Evolutionary conservation across 2,888 invertebrate genomes (phyloP).

Genomic region (Lissonota sp.): DNA sequence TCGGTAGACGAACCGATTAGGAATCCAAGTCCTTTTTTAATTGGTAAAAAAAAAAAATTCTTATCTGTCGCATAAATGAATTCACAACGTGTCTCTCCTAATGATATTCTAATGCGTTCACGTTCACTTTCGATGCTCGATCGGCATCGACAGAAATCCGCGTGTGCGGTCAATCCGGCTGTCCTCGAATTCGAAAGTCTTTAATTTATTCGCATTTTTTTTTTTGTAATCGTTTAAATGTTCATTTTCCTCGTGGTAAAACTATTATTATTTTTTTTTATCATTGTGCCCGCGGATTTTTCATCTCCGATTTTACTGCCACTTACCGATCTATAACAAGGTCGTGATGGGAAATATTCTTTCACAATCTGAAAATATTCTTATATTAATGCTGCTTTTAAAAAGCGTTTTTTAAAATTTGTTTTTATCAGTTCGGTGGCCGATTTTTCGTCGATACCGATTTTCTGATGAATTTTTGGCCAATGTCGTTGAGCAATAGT

Average conservation of each 20-base stretch:
- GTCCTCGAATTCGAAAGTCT: constrained; percentile 65
- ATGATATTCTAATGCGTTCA: constrained; percentile 70
- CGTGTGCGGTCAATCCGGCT: constrained; percentile 40
- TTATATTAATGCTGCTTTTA: too few relatives aligned
- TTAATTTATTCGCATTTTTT: constrained; percentile 64
- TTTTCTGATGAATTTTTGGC: neutral
- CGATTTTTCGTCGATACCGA: neutral
- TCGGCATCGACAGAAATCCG: constrained; percentile 47
- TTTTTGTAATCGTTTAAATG: constrained; percentile 41
- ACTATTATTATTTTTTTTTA: constrained; percentile 8
- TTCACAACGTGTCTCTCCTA: constrained; percentile 56
- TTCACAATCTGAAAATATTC: neutral
- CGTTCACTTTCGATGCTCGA: constrained; percentile 71
- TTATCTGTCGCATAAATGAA: neutral
- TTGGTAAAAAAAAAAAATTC: too few relatives aligned
- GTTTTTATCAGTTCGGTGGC: too few relatives aligned
- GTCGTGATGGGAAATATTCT: neutral
- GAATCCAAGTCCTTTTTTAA: constrained; percentile 6
- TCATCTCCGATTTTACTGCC: neutral
- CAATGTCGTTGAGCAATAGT: neutral
- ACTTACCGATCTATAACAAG: too few relatives aligned
- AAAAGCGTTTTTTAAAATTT: neutral
- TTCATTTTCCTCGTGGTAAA: constrained; percentile 63
- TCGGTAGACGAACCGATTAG: constrained; percentile 37
- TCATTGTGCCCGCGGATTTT: constrained; percentile 1